Conservation (phyloP, 2,797 vertebrate genomes). For the Mormyrops attenuatus region DNA sequence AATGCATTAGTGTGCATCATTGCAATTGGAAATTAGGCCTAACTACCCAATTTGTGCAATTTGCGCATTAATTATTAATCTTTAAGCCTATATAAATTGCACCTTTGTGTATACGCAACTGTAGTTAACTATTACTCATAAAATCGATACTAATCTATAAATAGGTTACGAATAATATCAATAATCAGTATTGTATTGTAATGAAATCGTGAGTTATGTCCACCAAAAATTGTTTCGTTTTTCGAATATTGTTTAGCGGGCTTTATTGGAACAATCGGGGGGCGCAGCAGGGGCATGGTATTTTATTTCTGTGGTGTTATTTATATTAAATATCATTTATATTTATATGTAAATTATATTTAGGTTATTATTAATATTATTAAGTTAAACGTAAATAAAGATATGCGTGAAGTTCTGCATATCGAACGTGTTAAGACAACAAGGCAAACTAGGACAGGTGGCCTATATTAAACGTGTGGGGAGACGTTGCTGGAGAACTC, state of each 20-base stretch:
- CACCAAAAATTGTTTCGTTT: not conserved
- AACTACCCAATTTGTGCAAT: not conserved
- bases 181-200: not conserved
- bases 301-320: not conserved
- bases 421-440: not conserved
- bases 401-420: not conserved
- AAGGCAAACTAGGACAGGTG: too few relatives aligned
- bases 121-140: not conserved
- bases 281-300: not conserved
- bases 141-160: not conserved
- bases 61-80: not conserved
- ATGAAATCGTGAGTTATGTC: not conserved
- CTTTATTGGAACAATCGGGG: not conserved
- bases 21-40: not conserved
- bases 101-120: not conserved
- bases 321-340: not conserved
- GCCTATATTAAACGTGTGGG: too few relatives aligned
- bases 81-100: not conserved
- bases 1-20: not conserved
- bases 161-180: not conserved
- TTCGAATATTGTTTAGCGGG: not conserved
- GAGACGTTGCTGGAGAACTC: too few relatives aligned
- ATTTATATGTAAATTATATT: not conserved
- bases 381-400: not conserved
- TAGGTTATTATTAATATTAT: not conserved